Percentiles rank a stretch among this genome's conserved stretches.
Conservation (phyloP, 2,113 vertebrate genomes). For the Zapornia atra region DNA sequence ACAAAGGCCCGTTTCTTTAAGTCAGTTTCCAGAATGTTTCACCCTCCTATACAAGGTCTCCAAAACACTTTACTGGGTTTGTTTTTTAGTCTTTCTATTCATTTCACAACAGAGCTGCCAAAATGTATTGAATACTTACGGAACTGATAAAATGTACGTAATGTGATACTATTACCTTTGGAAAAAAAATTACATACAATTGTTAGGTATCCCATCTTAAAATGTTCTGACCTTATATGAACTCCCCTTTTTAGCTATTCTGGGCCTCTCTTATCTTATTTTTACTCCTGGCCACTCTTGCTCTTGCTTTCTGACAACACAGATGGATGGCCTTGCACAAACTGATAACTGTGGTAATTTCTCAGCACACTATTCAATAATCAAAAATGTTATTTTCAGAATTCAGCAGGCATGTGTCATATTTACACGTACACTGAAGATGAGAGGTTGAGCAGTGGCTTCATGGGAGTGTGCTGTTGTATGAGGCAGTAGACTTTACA, state of each 20-base stretch:
- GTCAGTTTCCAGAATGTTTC: background rate
- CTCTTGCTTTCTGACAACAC: slow-evolving; percentile 69
- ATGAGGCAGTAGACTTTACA: slow-evolving; percentile 34
- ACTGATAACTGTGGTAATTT: slow-evolving; percentile 69
- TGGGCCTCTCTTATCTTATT: slow-evolving; percentile 69
- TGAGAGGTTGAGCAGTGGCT: background rate
- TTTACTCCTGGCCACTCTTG: slow-evolving; percentile 64
- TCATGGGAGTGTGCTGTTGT: background rate
- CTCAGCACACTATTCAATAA: slow-evolving; percentile 36
- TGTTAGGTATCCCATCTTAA: slow-evolving; percentile 9
- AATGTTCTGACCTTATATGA: slow-evolving; percentile 66
- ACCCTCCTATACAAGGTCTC: background rate
- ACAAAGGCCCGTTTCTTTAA: background rate
- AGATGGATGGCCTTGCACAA: slow-evolving; percentile 65
- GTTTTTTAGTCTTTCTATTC: background rate
- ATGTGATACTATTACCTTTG: background rate
- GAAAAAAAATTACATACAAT: background rate
- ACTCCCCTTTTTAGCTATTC: slow-evolving; percentile 60
- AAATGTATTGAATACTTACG: background rate
- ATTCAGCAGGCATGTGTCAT: background rate
- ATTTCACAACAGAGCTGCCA: background rate
- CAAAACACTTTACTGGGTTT: background rate
- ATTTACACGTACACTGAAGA: background rate
- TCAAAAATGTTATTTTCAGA: slow-evolving; percentile 54
- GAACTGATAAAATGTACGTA: background rate